phyloP scores from a whole-genome alignment of 2,797 vertebrate species.

The Enteromius viviparus region DNA sequence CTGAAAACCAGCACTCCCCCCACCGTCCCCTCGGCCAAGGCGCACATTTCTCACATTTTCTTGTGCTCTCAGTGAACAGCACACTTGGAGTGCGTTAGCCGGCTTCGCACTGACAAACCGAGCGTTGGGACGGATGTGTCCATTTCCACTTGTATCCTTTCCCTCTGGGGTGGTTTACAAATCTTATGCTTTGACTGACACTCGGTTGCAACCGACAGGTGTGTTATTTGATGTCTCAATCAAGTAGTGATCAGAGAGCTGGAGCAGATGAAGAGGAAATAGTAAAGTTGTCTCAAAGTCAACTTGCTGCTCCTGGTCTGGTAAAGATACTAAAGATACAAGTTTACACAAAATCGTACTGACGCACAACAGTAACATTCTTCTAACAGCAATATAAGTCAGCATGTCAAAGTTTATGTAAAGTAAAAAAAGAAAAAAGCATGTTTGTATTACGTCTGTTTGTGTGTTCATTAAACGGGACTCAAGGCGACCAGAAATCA shows the following conservation, averaged over 20 bases:
- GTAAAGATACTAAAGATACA: conserved; percentile 32
- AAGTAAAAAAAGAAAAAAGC: conserved; percentile 8
- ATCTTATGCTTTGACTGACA: conserved; percentile 62
- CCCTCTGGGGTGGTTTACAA: conserved; percentile 62
- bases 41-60: conserved; percentile 83
- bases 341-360: conserved; percentile 34
- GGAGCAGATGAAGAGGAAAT: conserved; percentile 69
- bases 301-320: conserved; percentile 35
- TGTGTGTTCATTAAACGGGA: conserved; percentile 60
- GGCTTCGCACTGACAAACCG: conserved; percentile 43
- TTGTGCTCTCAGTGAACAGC: conserved; percentile 53
- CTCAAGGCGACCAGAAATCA: conserved; percentile 67
- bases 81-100: conserved; percentile 49
- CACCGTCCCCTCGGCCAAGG: conserved; percentile 72
- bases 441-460: conserved; percentile 36
- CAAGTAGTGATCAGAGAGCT: conserved; percentile 64
- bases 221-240: conserved; percentile 61
- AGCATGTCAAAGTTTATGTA: conserved; percentile 33
- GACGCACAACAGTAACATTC: conserved; percentile 13
- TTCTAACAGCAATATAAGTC: conserved; percentile 37
- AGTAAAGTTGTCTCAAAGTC: conserved; percentile 56
- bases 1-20: conserved; percentile 72
- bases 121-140: conserved; percentile 34
- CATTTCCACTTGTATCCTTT: conserved; percentile 36
- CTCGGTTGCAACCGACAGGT: conserved; percentile 50